Evolutionary conservation across 2,113 vertebrate genomes (phyloP).

Genomic region (Amazona guildingii): DNA sequence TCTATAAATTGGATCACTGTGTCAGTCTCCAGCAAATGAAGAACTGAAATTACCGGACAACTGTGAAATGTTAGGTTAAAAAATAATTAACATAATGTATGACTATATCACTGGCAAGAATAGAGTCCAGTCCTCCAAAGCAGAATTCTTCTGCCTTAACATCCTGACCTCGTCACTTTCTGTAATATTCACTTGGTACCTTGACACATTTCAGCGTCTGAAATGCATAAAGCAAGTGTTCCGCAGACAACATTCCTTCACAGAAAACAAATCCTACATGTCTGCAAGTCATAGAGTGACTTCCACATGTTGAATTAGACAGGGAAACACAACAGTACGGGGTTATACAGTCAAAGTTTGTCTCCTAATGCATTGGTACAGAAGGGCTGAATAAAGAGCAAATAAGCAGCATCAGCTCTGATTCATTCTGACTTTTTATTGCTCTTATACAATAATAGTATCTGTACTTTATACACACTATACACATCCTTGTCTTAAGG

Average conservation of each 20-base stretch:
- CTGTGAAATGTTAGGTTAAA: not conserved
- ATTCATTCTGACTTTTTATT: not conserved
- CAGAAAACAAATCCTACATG: not conserved
- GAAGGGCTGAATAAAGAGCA: not conserved
- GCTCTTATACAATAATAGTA: fast-evolving
- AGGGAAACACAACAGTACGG: not conserved
- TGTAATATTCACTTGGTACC: not conserved
- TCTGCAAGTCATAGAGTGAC: not conserved
- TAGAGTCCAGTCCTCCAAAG: not conserved
- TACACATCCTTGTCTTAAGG: not conserved
- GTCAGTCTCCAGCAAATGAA: not conserved
- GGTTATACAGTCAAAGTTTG: not conserved
- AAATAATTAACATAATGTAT: not conserved
- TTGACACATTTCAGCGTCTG: not conserved
- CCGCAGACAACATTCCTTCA: not conserved
- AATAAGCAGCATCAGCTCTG: not conserved
- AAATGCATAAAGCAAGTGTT: not conserved
- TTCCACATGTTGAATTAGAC: not conserved
- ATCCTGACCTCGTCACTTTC: not conserved
- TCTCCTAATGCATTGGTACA: not conserved
- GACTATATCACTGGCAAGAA: not conserved
- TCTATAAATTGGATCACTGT: not conserved
- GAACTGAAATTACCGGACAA: not conserved
- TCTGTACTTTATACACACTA: not conserved
- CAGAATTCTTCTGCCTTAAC: not conserved